Base-by-base conservation (phyloP, 2,888 invertebrate genomes). In the Hyposoter didymator region DNA sequence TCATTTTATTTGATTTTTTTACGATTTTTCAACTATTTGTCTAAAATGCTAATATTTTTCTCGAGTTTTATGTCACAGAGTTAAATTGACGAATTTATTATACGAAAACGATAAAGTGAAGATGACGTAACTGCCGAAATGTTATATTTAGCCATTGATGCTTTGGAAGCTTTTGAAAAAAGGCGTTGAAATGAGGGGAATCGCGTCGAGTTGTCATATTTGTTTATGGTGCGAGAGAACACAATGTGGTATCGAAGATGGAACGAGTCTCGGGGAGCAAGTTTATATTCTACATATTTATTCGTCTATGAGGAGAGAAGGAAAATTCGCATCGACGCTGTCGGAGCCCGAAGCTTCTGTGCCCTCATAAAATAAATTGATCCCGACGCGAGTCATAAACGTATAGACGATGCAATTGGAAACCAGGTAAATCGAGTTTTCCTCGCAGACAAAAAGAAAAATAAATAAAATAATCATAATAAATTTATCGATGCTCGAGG, bases 401-500 rank as follows among this genome's bases (percentile, higher is more conserved):
- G 49, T 49, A 22, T 6, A 59, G 17, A 49, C 64, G 6, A 17
- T 19, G 72, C 70, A 80, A 75, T 75, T 70, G 75, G 75, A 64
- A 19, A 70, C 55, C 55, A 66, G 55, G 52, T 72, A 76, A 80
- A 84, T 80, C 49, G 80, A 80, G 39, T 70, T 84, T 83, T 70
- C 12, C 47, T n/a, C 19, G 4, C n/a, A 45, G 17, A 67, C 73
- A 80, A 80, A 70, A 62, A n/a, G 17, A 49, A 49, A 19, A 67
- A 75, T n/a, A 75, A 47, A 35, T 55, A 22, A 12, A 81, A 81
- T 72, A 72, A 55, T 69, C 45, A 67, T 75, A 75, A 75, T 67
- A 81, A 69, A 69, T 59, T 55, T 74, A 80, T 74, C 55, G 49
- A 43, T 66, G 17, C 52, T 45, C 43, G 32, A 62, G 45, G 66